Evolutionary conservation across 2,113 vertebrate species (phyloP), one percentile per base, ranked within the genome.

Genomic region (Ageneiosus marmoratus): DNA sequence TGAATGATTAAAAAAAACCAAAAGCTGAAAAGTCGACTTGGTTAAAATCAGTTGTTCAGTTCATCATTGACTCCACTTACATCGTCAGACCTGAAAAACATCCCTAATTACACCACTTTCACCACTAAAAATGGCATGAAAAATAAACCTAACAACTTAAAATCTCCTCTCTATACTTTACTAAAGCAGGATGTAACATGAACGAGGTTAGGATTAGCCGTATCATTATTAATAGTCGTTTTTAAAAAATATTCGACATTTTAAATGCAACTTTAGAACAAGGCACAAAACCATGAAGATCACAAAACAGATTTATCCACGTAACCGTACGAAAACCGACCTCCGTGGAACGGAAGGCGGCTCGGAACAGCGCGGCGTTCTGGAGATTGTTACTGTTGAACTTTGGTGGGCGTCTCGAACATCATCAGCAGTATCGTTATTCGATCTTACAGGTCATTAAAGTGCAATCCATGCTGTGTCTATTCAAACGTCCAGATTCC

Each of bases 251-350:
- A 83, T 91, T 85, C 56, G 79, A 92, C 89, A 87, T 89, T 87
- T 89, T 92, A 92, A 93, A 93, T 90, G 88, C 88, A 91, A 93
- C 87, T 93, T 91, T 83, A 88, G 87, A 93, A 93, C 93, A 94
- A 95, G 94, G 93, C 94, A 95, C 93, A 92, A 92, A n/a, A 93
- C 92, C 90, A 92, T 89, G 86, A 88, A 84, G 88, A 88, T 90
- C 86, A 92, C 90, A 90, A 79, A n/a, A 90, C 86, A 86, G 89
- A 85, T 87, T 86, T 73, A 85, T 86, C 83, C 85, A 88, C 79
- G 79, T 82, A 86, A n/a, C n/a, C n/a, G n/a, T n/a, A n/a, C n/a
- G n/a, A n/a, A n/a, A n/a, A n/a, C n/a, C n/a, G n/a, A n/a, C n/a
- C n/a, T n/a, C n/a, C n/a, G n/a, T n/a, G n/a, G n/a, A 65, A 89